Evolutionary conservation across 2,888 invertebrate species (phyloP), one percentile per base, ranked within the genome.

Genomic region (Xylota segnis): DNA sequence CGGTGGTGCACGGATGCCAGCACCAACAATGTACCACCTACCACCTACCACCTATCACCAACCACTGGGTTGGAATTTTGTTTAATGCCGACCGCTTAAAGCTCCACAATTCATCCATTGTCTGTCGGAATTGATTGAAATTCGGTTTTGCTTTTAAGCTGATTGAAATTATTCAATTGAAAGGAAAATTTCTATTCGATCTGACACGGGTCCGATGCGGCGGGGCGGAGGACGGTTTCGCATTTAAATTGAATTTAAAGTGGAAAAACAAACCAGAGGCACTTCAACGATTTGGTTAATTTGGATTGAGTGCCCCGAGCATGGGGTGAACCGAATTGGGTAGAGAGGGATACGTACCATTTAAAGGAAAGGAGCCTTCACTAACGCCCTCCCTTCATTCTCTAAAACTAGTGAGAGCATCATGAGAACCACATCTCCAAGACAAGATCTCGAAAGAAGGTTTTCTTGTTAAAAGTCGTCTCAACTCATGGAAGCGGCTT

Each of bases 141-240:
- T 87, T 88, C 65, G 87, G 87, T 88, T 88, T 84, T 84, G 76
- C 87, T 87, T 82, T 87, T 87, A 87, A 88, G 77, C 83, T 88
- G 88, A 88, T 88, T 88, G 88, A 75, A 87, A 87, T 83, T 76
- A 88, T 87, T 88, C 87, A 88, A 88, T 88, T 88, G 87, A 88
- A 74, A 71, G 83, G 83, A 83, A 87, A 77, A 82, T 82, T 78
- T 72, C 81, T 84, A 72, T 63, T 61, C 50, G 61, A 72, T 72
- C 52, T n/a, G 61, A 32, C n/a, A n/a, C 27, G n/a, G 61, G 23
- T 43, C 40, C 37, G 50, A 66, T 56, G 45, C 56, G 63, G n/a
- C n/a, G n/a, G n/a, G 50, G 54, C 23, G 50, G 54, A 14, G 50
- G 32, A 34, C 29, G 18, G 58, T 32, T 50, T 43, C 9, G 45